Base-by-base conservation (phyloP, 2,888 invertebrate species). In the Notodromas monacha region DNA sequence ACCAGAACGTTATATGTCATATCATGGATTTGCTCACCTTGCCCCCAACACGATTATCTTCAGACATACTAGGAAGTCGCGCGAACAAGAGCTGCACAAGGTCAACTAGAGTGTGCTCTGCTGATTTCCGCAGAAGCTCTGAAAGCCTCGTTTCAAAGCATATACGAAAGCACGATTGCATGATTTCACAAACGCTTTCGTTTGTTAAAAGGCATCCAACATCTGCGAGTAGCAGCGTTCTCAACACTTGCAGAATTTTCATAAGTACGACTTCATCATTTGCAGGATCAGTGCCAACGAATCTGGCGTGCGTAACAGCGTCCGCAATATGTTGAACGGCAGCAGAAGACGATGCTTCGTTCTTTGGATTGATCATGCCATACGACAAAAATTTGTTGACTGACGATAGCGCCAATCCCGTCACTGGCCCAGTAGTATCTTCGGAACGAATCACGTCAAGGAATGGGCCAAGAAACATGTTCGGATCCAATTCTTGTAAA, bases 111-210 rank as follows among this genome's bases (percentile, higher is more conserved):
- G 84, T 79, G 43, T 79, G 72, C 47, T 96, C 92, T 0, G 96
- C 89, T 33, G 79, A 77, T 43, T 72, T 69, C 6, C 89, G 60
- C 12, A 96, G 54, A 16, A 92, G 52, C 49, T 92, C 79, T 68
- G 49, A 3, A 50, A 89, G 59, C 41, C 84, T 62, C 30, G 70
- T 70, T 52, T 92, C 89, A 48, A 96, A 77, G 45, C 74, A 77
- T 43, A 77, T 73, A 38, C 86, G 62, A 51, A 99, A 92, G 50
- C 84, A 89, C 39, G 81, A 84, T 42, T 92, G 65, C 74, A 96
- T 79, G 38, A 99, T 81, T 52, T 92, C 92, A 47, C 92, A 96
- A 16, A 96, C 72, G 43, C 77, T 76, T 47, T 89, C 89, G 47
- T 96, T 84, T 1, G 84, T 84, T 34, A 99, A 55, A 43, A 69